phyloP scores from a whole-genome alignment of 2,113 vertebrate species.

The Neomonachus schauinslandi region DNA sequence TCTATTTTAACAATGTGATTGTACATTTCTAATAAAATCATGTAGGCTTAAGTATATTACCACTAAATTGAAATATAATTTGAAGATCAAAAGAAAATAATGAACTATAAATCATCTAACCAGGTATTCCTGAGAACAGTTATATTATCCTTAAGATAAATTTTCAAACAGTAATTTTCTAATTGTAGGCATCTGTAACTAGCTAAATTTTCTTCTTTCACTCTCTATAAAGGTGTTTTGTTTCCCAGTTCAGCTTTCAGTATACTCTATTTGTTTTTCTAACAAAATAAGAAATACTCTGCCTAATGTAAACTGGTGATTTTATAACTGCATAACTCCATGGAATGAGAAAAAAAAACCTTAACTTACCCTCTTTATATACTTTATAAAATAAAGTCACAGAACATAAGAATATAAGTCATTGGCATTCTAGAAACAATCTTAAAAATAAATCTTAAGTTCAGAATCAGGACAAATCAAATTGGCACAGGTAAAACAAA shows the following conservation, averaged over 20 bases:
- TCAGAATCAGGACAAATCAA: neutral
- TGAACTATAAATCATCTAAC: conserved; percentile 48
- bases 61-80: conserved; percentile 58
- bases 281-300: neutral
- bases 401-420: neutral
- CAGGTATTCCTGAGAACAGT: conserved; percentile 30
- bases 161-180: conserved; percentile 50
- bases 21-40: conserved; percentile 39
- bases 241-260: neutral
- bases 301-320: neutral
- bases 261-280: neutral
- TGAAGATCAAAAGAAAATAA: conserved; percentile 51
- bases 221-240: neutral
- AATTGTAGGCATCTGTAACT: conserved; percentile 28
- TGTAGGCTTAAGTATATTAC: conserved; percentile 48
- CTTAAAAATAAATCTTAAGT: neutral
- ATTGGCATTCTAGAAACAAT: neutral
- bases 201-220: conserved; percentile 1
- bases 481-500: neutral
- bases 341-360: neutral
- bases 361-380: neutral
- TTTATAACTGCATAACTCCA: neutral
- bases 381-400: neutral
- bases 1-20: conserved; percentile 52
- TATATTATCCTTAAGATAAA: neutral